phyloP scores from a whole-genome alignment of 2,113 vertebrate species.

The Parus major region DNA sequence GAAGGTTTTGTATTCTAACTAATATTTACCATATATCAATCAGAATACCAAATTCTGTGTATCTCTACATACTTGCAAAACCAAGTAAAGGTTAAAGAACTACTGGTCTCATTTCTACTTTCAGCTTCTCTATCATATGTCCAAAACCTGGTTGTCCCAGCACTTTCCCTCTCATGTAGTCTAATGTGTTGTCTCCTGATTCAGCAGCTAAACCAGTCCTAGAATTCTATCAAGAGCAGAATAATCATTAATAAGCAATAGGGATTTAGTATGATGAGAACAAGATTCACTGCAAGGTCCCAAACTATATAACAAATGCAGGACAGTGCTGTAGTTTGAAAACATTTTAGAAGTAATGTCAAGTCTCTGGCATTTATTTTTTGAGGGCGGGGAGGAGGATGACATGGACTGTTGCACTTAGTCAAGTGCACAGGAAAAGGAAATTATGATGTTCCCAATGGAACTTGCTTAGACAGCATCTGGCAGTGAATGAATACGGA shows the following conservation, averaged over 20 bases:
- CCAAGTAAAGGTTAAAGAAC: not conserved
- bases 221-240: not conserved
- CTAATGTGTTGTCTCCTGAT: not conserved
- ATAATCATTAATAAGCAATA: not conserved
- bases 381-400: not conserved
- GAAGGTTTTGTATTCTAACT: not conserved
- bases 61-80: not conserved
- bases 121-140: not conserved
- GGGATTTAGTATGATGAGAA: not conserved
- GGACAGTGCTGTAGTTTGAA: not conserved
- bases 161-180: not conserved
- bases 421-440: not conserved
- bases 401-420: not conserved
- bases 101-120: not conserved
- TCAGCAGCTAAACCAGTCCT: not conserved
- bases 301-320: not conserved
- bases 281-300: not conserved
- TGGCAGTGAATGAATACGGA: not conserved
- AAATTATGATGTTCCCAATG: not conserved
- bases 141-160: not conserved
- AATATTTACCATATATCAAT: not conserved
- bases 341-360: not conserved
- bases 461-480: not conserved
- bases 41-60: not conserved
- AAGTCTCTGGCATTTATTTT: not conserved